Base-by-base conservation (phyloP, 2,888 invertebrate genomes). In the Netelia melanura region DNA sequence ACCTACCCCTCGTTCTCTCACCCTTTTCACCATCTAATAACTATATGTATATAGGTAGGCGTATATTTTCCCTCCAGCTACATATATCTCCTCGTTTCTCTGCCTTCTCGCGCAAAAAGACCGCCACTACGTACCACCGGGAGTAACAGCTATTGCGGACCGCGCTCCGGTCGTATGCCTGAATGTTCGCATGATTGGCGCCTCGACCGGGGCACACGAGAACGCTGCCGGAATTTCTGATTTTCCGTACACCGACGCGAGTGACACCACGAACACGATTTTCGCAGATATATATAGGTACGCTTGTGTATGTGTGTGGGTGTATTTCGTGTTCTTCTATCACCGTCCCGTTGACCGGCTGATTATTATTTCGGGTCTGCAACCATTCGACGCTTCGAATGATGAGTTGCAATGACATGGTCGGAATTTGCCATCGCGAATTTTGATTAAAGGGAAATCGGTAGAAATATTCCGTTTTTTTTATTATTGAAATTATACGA, bases 101-200 rank as follows among this genome's bases (percentile, higher is more conserved):
- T 23, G 14, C 9, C 10, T 17, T 9, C 75, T 58, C 62, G 5
- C n/a, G 61, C 52, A 43, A 52, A 70, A 75, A 62, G 56, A 61
- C 44, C 43, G 52, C 17, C 58, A 38, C 30, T 44, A 10, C 23
- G 14, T 75, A 62, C 8, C 17, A 30, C 8, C 17, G 44, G 54
- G 52, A 74, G 75, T 67, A 56, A 23, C 56, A 44, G 70, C 86
- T 85, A 87, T 88, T 84, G 86, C 89, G 84, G 87, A 87, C 88
- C 89, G 87, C 88, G 86, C 86, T 72, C 25, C 44, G 86, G 81
- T 87, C 84, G 81, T 74, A 84, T 83, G 83, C 83, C 91, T 93
- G 93, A 93, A 93, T 93, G 92, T 93, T 91, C 90, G 88, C 92
- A 90, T 92, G 93, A 93, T 93, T 93, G 93, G 90, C 89, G 91